These are phyloP conservation scores for Caenorhabditis auriculariae DNA, from an alignment of 2,888 invertebrate species.

Conservation along the genomic window DNA sequence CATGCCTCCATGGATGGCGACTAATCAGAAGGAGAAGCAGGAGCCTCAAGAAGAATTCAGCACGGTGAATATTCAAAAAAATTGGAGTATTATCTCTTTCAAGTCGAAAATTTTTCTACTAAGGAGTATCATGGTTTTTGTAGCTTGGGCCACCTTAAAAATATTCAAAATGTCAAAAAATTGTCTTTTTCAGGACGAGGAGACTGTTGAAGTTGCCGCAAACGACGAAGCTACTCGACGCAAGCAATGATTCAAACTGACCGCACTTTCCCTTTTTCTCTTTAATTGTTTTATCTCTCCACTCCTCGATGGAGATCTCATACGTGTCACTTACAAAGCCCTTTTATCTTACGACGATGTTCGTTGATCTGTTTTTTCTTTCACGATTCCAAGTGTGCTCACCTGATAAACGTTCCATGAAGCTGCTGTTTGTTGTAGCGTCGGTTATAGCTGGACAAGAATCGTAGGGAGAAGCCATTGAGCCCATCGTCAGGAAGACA, in stretches of 20 bases:
- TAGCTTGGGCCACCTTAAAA: too few relatives aligned
- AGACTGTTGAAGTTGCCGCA: conserved; percentile 34
- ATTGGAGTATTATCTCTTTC: too few relatives aligned
- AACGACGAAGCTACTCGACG: conserved; percentile 28
- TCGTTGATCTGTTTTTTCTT: neutral
- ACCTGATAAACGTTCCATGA: conserved; percentile 20
- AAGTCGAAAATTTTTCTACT: too few relatives aligned
- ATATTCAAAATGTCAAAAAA: too few relatives aligned
- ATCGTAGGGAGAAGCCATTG: conserved; percentile 53
- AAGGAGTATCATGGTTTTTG: too few relatives aligned
- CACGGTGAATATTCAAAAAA: conserved; percentile 1
- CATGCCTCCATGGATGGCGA: conserved; percentile 36
- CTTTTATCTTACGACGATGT: neutral
- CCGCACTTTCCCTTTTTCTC: conserved; percentile 12
- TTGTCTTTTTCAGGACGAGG: conserved; percentile 25
- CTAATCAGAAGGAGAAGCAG: conserved; percentile 8
- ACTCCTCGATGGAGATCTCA: conserved; percentile 10
- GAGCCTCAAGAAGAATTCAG: conserved; percentile 24
- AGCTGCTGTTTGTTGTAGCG: conserved; percentile 12
- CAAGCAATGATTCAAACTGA: too few relatives aligned
- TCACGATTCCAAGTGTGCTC: neutral
- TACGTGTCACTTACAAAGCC: conserved; percentile 7
- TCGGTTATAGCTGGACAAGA: conserved; percentile 13
- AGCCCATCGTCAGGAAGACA: conserved; percentile 48
- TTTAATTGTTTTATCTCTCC: conserved; percentile 3